These are phyloP conservation scores for Galagoides demidoff DNA, from an alignment of 2,797 vertebrate species.

Conservation along the genomic window DNA sequence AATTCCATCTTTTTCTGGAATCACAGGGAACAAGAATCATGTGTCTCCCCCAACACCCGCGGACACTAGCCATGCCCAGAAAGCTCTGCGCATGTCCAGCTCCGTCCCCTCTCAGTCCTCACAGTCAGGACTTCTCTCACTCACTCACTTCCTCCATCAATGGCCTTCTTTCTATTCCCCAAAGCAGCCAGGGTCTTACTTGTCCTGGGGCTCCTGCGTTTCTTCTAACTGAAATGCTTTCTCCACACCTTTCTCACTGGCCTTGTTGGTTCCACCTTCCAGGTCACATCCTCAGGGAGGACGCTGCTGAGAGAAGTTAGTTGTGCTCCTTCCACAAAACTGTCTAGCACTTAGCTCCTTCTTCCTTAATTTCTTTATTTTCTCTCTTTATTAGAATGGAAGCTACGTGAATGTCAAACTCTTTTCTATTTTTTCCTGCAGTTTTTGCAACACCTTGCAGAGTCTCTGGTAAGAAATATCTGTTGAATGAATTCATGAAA, in stretches of 20 bases:
- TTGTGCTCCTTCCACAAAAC: background rate
- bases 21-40: background rate
- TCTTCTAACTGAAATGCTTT: background rate
- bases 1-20: background rate
- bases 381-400: background rate
- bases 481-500: background rate
- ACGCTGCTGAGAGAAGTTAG: background rate
- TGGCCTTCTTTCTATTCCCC: background rate
- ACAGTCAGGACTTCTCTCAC: fast-evolving
- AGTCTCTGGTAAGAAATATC: background rate
- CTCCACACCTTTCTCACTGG: background rate
- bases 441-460: background rate
- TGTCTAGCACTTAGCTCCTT: background rate
- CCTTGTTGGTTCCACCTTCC: background rate
- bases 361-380: background rate
- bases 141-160: background rate
- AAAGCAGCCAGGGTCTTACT: background rate
- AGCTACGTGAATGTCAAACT: background rate
- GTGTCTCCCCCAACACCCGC: fast-evolving
- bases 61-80: too few species aligned
- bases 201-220: background rate
- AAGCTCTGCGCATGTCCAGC: background rate
- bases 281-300: background rate
- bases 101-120: background rate
- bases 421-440: background rate